A percentile compares a stretch with the other conserved stretches of the same genome.
These are phyloP conservation scores for Zaprionus davidi DNA, from an alignment of 1,140 invertebrate species.

Conservation along the genomic window DNA sequence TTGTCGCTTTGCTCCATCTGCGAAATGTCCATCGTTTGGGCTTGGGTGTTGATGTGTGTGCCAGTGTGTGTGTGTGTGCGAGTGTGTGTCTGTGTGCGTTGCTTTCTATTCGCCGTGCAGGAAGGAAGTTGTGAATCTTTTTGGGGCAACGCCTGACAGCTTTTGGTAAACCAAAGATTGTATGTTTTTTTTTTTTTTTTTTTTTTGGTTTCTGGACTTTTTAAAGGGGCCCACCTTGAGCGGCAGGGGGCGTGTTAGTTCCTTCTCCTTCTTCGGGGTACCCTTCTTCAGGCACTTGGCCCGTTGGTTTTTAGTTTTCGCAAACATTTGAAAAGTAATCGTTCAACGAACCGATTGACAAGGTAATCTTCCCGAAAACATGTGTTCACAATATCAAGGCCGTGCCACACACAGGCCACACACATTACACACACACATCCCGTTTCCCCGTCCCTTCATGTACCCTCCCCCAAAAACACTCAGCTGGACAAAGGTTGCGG, in stretches of 20 bases:
- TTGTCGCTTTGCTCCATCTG: constrained; percentile 62
- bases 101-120: constrained; percentile 57
- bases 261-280: constrained; percentile 22
- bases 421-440: background rate
- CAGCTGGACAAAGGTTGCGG: constrained; percentile 53
- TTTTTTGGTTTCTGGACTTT: background rate
- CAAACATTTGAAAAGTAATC: constrained; percentile 68
- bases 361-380: constrained; percentile 73
- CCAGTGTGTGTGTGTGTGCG: background rate
- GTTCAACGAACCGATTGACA: constrained; percentile 79
- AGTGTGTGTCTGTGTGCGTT: constrained; percentile 16
- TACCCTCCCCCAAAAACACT: constrained; percentile 1
- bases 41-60: constrained; percentile 15
- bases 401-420: constrained; percentile 36
- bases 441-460: background rate
- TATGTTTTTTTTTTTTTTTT: constrained; percentile 1
- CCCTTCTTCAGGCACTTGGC: constrained; percentile 7
- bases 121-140: constrained; percentile 77
- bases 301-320: constrained; percentile 52
- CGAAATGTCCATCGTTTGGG: constrained; percentile 11
- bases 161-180: constrained; percentile 63
- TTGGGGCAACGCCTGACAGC: constrained; percentile 57
- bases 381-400: constrained; percentile 75
- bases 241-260: constrained; percentile 25
- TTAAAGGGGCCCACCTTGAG: background rate